Evolutionary conservation across 2,113 vertebrate genomes (phyloP), one percentile per base, ranked within the genome.

Genomic region (Paramormyrops kingsleyae): DNA sequence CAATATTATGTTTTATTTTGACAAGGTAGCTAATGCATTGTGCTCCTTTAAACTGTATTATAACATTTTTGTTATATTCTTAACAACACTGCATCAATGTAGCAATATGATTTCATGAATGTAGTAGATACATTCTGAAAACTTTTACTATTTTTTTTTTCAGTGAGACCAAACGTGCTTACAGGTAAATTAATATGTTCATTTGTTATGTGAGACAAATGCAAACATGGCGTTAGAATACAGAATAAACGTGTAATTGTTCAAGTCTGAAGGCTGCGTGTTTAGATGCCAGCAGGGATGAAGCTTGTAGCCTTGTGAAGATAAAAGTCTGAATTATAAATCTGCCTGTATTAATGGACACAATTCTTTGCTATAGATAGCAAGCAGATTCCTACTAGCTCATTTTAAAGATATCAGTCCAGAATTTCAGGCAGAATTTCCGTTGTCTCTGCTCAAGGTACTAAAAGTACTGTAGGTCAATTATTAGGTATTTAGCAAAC

Each of bases 401-500:
- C 31, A 80, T 80, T 42, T 80, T 39, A 42, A 80, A 80, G 35
- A 80, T 80, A 80, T 80, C 5, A 39, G 12, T 42, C 31, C 31
- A 77, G 31, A 19, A 77, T 77, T 77, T 77, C 35, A 42, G 2
- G 15, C 5, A 80, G 35, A 42, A 39, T 80, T 39, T 24, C 2
- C 13, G 7, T 46, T 87, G 62, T 10, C 49, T 87, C 42, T 84
- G 83, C 89, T 91, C 93, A 92, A 91, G 50, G 90, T 90, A 90
- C 85, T 80, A 46, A 77, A 42, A 89, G 91, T 90, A n/a, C n/a
- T n/a, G n/a, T n/a, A 91, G 66, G 39, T 88, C 90, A 88, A 90
- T 13, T 86, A 92, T 89, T 90, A 91, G 93, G 91, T 93, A 90
- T 93, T 87, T 87, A 89, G 70, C 88, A 39, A 44, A 49, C n/a